These are phyloP conservation scores for Perdita meconis DNA, from an alignment of 2,888 invertebrate species.

Conservation along the genomic window DNA sequence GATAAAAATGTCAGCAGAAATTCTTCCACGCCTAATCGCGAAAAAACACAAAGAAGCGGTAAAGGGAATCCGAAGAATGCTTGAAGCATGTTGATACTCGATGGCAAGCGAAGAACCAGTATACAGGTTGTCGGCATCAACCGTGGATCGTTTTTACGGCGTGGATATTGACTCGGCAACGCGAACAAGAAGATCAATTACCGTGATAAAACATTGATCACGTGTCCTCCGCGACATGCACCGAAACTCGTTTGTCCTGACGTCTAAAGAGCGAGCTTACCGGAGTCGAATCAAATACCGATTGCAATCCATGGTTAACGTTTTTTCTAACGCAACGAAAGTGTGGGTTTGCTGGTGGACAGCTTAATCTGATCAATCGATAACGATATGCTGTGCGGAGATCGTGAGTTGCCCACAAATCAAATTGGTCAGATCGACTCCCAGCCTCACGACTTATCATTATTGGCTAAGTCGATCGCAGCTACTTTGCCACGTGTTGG, in stretches of 20 bases:
- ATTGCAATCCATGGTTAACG: neutral
- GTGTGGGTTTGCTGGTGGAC: neutral
- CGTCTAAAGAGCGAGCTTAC: neutral
- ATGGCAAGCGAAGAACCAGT: conserved; percentile 52
- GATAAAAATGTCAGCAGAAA: neutral
- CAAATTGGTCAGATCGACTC: too few species aligned
- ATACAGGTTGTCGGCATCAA: conserved; percentile 64
- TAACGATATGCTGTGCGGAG: too few species aligned
- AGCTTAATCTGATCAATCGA: neutral
- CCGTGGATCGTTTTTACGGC: conserved; percentile 68
- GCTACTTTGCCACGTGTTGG: too few species aligned
- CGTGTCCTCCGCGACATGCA: conserved; percentile 9
- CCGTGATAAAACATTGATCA: conserved; percentile 71
- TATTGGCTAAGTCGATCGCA: too few species aligned
- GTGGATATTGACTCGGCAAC: conserved; percentile 72
- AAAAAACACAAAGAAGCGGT: conserved; percentile 16
- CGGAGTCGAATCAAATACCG: neutral
- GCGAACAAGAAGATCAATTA: conserved; percentile 81
- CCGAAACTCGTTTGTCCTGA: conserved; percentile 46
- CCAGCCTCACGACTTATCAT: too few species aligned
- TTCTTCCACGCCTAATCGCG: neutral
- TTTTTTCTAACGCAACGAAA: neutral
- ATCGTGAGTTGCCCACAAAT: too few species aligned
- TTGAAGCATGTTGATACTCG: conserved; percentile 56
- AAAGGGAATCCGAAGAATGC: conserved; percentile 42